Base-by-base conservation (phyloP, 2,797 vertebrate genomes). In the Pseudotriccus pelzelni region DNA sequence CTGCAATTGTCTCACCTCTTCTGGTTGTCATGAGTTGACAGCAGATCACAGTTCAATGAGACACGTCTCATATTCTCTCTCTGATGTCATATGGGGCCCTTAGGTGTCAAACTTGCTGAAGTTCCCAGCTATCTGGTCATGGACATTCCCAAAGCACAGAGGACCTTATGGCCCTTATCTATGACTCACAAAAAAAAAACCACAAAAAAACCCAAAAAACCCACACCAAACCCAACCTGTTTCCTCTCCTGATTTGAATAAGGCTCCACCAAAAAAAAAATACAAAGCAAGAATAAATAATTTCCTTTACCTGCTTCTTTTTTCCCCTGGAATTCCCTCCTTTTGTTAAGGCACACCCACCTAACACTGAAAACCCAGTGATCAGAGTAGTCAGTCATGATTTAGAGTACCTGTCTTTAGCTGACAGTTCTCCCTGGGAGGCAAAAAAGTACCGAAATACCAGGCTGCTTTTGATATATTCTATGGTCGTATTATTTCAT, bases 221-320 rank as follows among this genome's bases (percentile, higher is more conserved):
- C 39, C 39, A 39, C 28, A 0, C 1, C 13, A 63, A 46, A 46
- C 44, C 44, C 10, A 46, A 9, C 3, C 3, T 18, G 1, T 69
- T 86, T 89, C 34, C 59, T 83, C 41, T 89, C 32, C 24, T 62
- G 27, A 34, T 16, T 66, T 21, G 27, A 55, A 49, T 53, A 30
- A n/a, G 5, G 14, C 56, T 84, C 27, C 24, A 55, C 22, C 58
- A 72, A 62, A 62, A 72, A 62, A 74, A 79, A 76, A 82, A 58
- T 0, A 3, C 7, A 63, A 58, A 36, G 4, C 6, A 52, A 49
- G 20, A 52, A 32, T 43, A 34, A 67, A 14, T 41, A 56, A 53
- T 22, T 75, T 36, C 10, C 8, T 49, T 69, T 36, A 44, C 28
- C 43, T 53, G 13, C 5, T 84, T 36, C 10, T 37, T 79, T 46